Evolutionary conservation across 1,140 invertebrate genomes (phyloP), one percentile per base, ranked within the genome.

Genomic region (Sarcophaga bullata): DNA sequence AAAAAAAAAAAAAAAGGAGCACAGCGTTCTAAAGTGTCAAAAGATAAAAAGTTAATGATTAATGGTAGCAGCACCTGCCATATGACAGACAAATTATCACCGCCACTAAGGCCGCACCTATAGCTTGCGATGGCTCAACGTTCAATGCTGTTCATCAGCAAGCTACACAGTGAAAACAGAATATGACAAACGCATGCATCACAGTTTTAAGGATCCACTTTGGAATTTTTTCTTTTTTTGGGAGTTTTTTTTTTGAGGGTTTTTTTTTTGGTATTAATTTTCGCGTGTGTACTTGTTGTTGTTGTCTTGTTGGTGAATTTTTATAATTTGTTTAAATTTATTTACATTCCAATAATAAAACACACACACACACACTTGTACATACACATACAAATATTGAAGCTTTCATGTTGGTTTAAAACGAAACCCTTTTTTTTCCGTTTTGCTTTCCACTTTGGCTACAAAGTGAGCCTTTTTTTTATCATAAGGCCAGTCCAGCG

Each of bases 31-130:
- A 68, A 68, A 78, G 75, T 78, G 75, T 78, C 49, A 78, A 78
- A 37, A 78, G 75, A 78, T 78, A 78, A 78, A 78, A 78, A 47
- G 75, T 78, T 78, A 78, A 78, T 78, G 75, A 78, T 78, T 78
- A 78, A 78, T 78, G 75, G 75, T 78, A 78, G 75, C 75, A 78
- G 49, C 75, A 78, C 75, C 75, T 78, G 75, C 75, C 75, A 78
- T 48, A 78, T 78, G 75, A 78, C 75, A 78, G 75, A 78, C 75
- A 78, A 78, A 78, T 78, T 78, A 78, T 78, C 75, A 50, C 75
- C 75, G 75, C 75, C 75, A 78, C 73, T 47, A 48, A 8, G 48
- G 75, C 48, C 75, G 75, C 75, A 78, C 75, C 75, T 25, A 19
- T 10, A 52, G 25, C 52, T 10, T 3, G 6, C n/a, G 25, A 78